Percentiles rank a stretch among this genome's conserved stretches.
phyloP scores from a whole-genome alignment of 2,888 invertebrate species.

The Griposia aprilina region DNA sequence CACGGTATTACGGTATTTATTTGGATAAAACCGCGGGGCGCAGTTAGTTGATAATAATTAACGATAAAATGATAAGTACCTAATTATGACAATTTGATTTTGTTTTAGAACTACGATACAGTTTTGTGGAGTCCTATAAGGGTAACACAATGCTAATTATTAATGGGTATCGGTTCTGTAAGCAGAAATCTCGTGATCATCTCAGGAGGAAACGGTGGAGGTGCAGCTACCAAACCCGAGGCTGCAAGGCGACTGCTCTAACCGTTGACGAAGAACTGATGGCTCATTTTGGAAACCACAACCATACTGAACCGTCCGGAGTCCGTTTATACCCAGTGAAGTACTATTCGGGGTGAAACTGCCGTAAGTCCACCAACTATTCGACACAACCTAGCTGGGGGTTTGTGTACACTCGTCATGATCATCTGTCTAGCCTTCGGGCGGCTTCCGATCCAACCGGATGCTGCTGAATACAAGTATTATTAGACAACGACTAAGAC shows the following conservation, averaged over 20 bases:
- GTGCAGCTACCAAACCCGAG: conserved; percentile 13
- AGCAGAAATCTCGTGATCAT: conserved; percentile 2
- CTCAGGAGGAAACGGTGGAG: conserved; percentile 20
- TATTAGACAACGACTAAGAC: neutral
- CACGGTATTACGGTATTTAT: no score
- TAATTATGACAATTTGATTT: neutral
- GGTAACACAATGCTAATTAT: conserved; percentile 30
- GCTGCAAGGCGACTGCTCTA: conserved; percentile 11
- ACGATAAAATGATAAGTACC: neutral
- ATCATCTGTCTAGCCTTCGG: neutral
- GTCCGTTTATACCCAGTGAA: neutral
- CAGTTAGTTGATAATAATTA: neutral
- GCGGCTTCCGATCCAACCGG: neutral
- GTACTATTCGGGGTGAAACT: neutral
- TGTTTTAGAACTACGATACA: neutral
- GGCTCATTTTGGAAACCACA: conserved; percentile 12
- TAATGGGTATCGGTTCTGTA: conserved; percentile 25
- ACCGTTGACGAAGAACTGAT: conserved; percentile 15
- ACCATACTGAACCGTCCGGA: neutral
- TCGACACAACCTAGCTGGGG: neutral
- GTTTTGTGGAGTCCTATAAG: conserved; percentile 10
- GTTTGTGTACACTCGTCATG: neutral
- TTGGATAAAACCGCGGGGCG: no score
- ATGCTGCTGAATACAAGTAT: neutral
- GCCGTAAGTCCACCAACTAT: neutral